Conservation (phyloP, 2,888 invertebrate genomes). For the Ennomos quercinarius region DNA sequence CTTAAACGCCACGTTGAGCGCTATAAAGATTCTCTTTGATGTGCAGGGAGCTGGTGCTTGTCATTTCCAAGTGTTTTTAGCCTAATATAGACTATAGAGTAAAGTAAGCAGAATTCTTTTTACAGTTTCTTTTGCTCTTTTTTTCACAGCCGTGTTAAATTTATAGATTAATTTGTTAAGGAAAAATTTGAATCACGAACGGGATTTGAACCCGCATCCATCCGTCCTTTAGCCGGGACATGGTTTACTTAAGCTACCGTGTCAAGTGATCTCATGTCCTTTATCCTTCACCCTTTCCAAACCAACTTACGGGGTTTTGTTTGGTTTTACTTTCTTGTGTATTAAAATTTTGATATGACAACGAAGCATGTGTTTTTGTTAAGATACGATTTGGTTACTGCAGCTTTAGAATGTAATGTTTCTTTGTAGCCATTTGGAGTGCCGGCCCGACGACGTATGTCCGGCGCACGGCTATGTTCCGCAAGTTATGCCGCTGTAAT, state of each 20-base stretch:
- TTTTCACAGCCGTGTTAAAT: slow-evolving; percentile 20
- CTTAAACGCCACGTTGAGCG: slow-evolving; percentile 53
- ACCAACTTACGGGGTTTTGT: too few species aligned
- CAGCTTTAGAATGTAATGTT: slow-evolving; percentile 4
- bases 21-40: slow-evolving; percentile 59
- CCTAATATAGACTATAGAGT: slow-evolving; percentile 22
- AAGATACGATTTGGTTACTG: not conserved
- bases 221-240: too few species aligned
- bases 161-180: too few species aligned
- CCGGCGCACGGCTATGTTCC: slow-evolving; percentile 51
- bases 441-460: slow-evolving; percentile 42
- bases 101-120: slow-evolving; percentile 24
- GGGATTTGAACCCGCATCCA: too few species aligned
- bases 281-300: too few species aligned
- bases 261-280: too few species aligned
- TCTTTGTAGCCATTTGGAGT: slow-evolving; percentile 35
- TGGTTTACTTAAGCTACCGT: too few species aligned
- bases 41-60: slow-evolving; percentile 49
- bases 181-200: too few species aligned
- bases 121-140: slow-evolving; percentile 22
- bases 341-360: slow-evolving; percentile 33
- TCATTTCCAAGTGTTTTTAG: slow-evolving; percentile 42
- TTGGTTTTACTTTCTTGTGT: slow-evolving; percentile 22
- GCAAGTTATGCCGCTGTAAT: slow-evolving; percentile 63
- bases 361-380: slow-evolving; percentile 17